These are phyloP conservation scores for Lithobates pipiens DNA, from an alignment of 2,797 vertebrate genomes.

Conservation along the genomic window DNA sequence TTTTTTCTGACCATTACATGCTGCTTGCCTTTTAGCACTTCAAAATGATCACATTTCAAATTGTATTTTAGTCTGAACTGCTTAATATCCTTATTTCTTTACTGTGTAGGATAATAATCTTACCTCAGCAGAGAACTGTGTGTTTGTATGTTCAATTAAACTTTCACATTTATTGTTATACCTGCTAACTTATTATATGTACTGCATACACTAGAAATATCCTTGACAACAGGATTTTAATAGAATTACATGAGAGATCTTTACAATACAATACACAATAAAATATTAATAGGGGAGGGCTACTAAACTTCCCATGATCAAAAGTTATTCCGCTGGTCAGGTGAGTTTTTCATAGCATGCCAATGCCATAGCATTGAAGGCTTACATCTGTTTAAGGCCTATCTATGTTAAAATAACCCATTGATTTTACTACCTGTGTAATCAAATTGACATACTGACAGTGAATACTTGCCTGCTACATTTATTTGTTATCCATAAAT, in stretches of 20 bases:
- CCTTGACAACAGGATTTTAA: not conserved
- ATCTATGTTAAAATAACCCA: too few species aligned
- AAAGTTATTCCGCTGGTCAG: too few species aligned
- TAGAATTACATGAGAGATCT: not conserved
- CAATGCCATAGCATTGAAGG: too few species aligned
- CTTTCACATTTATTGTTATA: not conserved
- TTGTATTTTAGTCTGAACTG: not conserved
- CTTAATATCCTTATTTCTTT: not conserved
- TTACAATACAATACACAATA: too few species aligned
- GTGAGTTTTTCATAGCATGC: too few species aligned
- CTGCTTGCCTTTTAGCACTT: not conserved
- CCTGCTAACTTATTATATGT: not conserved
- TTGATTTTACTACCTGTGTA: too few species aligned
- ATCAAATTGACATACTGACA: too few species aligned
- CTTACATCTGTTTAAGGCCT: too few species aligned
- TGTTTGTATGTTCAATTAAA: not conserved
- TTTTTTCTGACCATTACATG: not conserved
- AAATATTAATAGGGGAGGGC: not conserved
- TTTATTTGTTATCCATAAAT: too few species aligned
- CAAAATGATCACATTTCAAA: not conserved
- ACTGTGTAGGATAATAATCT: not conserved
- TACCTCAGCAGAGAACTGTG: not conserved
- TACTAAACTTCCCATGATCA: not conserved
- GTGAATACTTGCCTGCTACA: too few species aligned
- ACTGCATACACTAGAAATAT: not conserved